phyloP scores from a whole-genome alignment of 1,140 invertebrate species.

The Drosophila obscura region DNA sequence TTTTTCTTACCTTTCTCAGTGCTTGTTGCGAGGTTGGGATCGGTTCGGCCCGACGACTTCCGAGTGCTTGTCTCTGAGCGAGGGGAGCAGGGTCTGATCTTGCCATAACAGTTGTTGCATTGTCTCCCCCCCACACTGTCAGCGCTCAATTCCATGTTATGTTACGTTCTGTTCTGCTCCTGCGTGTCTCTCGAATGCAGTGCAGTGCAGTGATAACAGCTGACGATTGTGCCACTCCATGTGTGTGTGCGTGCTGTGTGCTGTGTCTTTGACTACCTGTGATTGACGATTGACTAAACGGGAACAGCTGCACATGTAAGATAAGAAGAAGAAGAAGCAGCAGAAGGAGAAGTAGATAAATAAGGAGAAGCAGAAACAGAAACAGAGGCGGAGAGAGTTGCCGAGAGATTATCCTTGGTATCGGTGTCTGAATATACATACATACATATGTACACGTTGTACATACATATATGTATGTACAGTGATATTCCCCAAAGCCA shows the following conservation, averaged over 20 bases:
- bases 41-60: no score
- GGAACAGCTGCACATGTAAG: constrained; percentile 67
- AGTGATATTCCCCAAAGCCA: no score
- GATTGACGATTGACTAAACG: constrained; percentile 44
- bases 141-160: no score
- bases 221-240: constrained; percentile 24
- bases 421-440: background rate
- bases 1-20: no score
- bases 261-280: constrained; percentile 54
- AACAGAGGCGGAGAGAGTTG: constrained; percentile 23
- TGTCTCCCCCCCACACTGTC: no score
- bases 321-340: background rate
- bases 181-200: constrained; percentile 1
- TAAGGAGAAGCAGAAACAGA: background rate
- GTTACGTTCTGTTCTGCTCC: constrained; percentile 21
- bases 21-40: no score
- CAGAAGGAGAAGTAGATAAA: background rate
- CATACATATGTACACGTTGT: background rate
- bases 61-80: no score
- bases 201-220: constrained; percentile 31
- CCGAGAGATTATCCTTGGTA: constrained; percentile 10
- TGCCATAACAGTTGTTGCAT: no score
- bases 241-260: constrained; percentile 6
- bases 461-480: background rate
- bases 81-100: no score